Evolutionary conservation across 2,113 vertebrate species (phyloP), one percentile per base, ranked within the genome.

Genomic region (Ranitomeya imitator): DNA sequence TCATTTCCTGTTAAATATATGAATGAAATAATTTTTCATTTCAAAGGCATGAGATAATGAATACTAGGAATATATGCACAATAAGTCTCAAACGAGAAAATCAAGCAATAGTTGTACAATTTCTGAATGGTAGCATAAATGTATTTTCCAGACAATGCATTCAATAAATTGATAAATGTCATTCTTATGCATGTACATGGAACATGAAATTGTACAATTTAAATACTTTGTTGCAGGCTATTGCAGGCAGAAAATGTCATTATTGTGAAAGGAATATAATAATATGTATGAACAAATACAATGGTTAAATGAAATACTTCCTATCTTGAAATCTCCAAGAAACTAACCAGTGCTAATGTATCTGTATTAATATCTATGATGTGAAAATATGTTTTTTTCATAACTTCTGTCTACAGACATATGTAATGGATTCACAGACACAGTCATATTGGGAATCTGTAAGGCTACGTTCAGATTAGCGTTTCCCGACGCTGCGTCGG

Each of bases 81-180:
- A 73, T 73, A 55, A 23, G n/a, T 73, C 21, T 52, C 6, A 60
- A 59, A 13, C 12, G 51, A 4, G 23, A 16, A 13, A 31, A 8
- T 52, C 16, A 37, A 21, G 59, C 18, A 82, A 61, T 82, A 12
- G 23, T 61, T 81, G 23, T 19, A 81, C 54, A 37, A 61, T 63
- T 18, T 19, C 8, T 77, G 7, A 85, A 73, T 85, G 61, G 60
- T 63, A 78, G 73, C 57, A n/a, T 78, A 61, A 21, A 77, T 78
- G 18, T 63, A 63, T 82, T 63, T 82, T 37, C 37, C 26, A 65
- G 85, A 65, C 37, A 79, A 86, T 79, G 59, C 74, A 65, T 79
- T 65, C 23, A 86, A 77, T 52, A 67, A 52, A 52, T 21, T 86
- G 73, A 55, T 54, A 65, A 65, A 79, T 86, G 60, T 77, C 21